phyloP scores from a whole-genome alignment of 2,797 vertebrate genomes.

The Crenichthys baileyi region DNA sequence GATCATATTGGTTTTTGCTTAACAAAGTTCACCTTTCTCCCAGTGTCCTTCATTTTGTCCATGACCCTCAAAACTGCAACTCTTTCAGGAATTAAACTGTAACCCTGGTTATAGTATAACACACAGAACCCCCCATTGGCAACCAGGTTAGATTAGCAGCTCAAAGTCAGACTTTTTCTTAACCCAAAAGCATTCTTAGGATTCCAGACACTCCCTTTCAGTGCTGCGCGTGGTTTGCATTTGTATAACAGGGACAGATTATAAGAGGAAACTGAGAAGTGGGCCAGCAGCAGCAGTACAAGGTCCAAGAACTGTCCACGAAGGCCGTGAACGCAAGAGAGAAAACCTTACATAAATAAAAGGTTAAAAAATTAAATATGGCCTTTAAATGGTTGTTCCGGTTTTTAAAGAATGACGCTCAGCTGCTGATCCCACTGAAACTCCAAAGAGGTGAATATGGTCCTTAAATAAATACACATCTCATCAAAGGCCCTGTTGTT shows the following conservation, averaged over 20 bases:
- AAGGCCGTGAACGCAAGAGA: slow-evolving; percentile 33
- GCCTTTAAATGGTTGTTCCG: not conserved
- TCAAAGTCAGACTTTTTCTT: slow-evolving; percentile 78
- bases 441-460: slow-evolving; percentile 41
- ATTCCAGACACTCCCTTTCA: slow-evolving; percentile 74
- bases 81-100: slow-evolving; percentile 58
- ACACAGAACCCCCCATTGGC: slow-evolving; percentile 24
- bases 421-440: slow-evolving; percentile 19
- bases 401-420: not conserved
- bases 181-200: slow-evolving; percentile 69
- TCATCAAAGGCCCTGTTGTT: slow-evolving; percentile 41
- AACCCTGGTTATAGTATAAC: slow-evolving; percentile 78
- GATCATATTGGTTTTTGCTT: not conserved
- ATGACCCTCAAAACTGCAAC: slow-evolving; percentile 13
- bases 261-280: slow-evolving; percentile 52
- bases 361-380: not conserved
- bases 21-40: not conserved
- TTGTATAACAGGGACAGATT: slow-evolving; percentile 65
- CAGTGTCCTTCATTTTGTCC: not conserved
- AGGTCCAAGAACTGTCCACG: slow-evolving; percentile 46
- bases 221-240: slow-evolving; percentile 62
- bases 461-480: slow-evolving; percentile 38
- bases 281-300: slow-evolving; percentile 42
- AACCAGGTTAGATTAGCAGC: slow-evolving; percentile 61
- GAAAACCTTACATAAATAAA: slow-evolving; percentile 31